Percentiles rank a stretch among this genome's conserved stretches.
Conservation (phyloP, 2,113 vertebrate species). For the Callopanchax toddi region DNA sequence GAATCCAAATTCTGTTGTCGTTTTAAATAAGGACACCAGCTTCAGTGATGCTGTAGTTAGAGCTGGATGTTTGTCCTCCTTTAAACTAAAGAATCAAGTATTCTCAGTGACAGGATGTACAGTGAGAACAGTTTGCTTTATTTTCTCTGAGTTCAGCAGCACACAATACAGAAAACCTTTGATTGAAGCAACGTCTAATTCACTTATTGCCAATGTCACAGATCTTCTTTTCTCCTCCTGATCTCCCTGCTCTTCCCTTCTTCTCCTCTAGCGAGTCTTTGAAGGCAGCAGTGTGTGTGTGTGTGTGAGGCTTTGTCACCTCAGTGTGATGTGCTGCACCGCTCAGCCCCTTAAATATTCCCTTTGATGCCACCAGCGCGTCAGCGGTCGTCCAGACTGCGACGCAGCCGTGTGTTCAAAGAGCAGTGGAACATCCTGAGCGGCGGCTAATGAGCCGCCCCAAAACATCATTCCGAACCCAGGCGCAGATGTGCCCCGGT, state of each 20-base stretch:
- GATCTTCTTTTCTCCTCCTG: slow-evolving; percentile 10
- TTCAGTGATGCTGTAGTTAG: neutral
- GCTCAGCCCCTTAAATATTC: slow-evolving; percentile 52
- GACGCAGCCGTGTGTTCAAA: slow-evolving; percentile 43
- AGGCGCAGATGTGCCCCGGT: too few relatives aligned
- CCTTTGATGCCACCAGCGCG: slow-evolving; percentile 66
- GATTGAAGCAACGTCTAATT: slow-evolving; percentile 1
- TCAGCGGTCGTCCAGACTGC: slow-evolving; percentile 32
- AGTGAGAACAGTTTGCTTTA: neutral
- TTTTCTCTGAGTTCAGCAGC: slow-evolving; percentile 6
- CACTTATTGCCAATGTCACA: slow-evolving; percentile 31
- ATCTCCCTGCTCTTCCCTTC: neutral
- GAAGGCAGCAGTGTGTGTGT: slow-evolving; percentile 18
- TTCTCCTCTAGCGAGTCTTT: slow-evolving; percentile 27
- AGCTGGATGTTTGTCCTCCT: neutral
- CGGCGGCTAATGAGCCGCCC: slow-evolving; percentile 57
- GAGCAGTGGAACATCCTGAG: slow-evolving; percentile 36
- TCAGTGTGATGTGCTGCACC: slow-evolving; percentile 16
- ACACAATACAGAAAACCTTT: slow-evolving; percentile 14
- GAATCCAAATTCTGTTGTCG: neutral
- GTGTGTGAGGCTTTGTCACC: slow-evolving; percentile 30
- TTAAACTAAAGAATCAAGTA: neutral
- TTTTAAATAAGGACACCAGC: neutral
- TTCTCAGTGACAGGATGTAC: neutral
- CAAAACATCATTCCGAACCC: neutral